A percentile compares a stretch with the other conserved stretches of the same genome.
Evolutionary conservation across 2,888 invertebrate species (phyloP).

Genomic region (Lithophane ornitopus): DNA sequence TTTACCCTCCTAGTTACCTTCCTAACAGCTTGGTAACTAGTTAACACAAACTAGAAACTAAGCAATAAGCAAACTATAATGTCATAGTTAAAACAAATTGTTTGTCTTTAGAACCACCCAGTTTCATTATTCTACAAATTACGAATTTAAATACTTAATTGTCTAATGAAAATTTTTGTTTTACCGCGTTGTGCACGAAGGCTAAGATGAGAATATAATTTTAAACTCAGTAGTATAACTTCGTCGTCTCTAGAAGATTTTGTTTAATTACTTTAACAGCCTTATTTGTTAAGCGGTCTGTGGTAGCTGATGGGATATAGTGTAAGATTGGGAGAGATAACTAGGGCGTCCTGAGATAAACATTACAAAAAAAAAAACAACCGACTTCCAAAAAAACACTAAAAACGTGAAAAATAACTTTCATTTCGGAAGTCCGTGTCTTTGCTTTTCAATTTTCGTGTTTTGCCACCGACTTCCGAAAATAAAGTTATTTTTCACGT

Average conservation of each 20-base stretch:
- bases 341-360: background rate
- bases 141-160: constrained; percentile 40
- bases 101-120: constrained; percentile 32
- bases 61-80: constrained; percentile 41
- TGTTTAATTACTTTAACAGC: background rate
- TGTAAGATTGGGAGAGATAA: background rate
- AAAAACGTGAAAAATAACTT: too few species aligned
- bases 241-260: constrained; percentile 6
- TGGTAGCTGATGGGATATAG: background rate
- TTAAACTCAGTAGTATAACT: background rate
- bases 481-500: too few species aligned
- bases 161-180: constrained; percentile 22
- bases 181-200: background rate
- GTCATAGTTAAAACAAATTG: constrained; percentile 43
- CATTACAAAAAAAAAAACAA: too few species aligned
- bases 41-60: constrained; percentile 14
- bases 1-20: constrained; percentile 34
- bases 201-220: constrained; percentile 11
- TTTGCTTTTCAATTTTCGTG: too few species aligned
- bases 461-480: too few species aligned
- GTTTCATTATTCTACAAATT: constrained; percentile 36
- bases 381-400: too few species aligned
- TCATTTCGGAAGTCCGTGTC: too few species aligned
- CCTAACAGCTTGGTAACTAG: constrained; percentile 23
- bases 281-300: background rate